Evolutionary conservation across 2,888 invertebrate genomes (phyloP), one percentile per base, ranked within the genome.

Genomic region (Sminthurinus aureus): DNA sequence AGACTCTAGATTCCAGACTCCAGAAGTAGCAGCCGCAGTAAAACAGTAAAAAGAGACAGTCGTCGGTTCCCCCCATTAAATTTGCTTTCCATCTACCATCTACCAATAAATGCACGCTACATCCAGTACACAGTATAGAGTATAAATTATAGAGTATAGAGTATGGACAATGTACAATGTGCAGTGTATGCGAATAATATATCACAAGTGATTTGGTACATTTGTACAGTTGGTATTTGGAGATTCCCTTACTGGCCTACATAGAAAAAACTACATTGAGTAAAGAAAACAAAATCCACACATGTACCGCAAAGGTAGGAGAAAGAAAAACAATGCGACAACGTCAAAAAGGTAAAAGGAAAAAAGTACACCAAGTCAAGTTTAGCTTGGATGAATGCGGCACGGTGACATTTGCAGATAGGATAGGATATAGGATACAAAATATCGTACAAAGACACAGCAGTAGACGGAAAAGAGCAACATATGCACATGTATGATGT

Each of bases 11-110:
- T n/a, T n/a, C n/a, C n/a, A n/a, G n/a, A n/a, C n/a, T n/a, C n/a
- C n/a, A n/a, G n/a, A n/a, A 26, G 24, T 73, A 58, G 73, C 22
- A 73, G 6, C 24, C 24, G 38, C 24, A 24, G 24, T 73, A 15
- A 26, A 58, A 18, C 9, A 13, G 18, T 73, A 24, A 26, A 73
- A 26, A 18, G 38, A 73, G 18, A 18, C 26, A 73, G 11, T 38
- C 26, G 8, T 24, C 73, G 26, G 73, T 24, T 73, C 75, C 20
- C 38, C 50, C 50, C 75, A 75, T 75, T 75, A 75, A 75, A 51
- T 50, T 38, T 38, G 38, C 38, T 38, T 38, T 38, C 38, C 38
- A 38, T 38, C 38, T 6, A 38, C 38, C 38, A 38, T 38, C 38
- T 6, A 38, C 38, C 38, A 38, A 38, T 38, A 38, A 38, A 38